These are phyloP conservation scores for Echinarachnius parma DNA, from an alignment of 53 echinoderm and acorn worm species.

Conservation along the genomic window DNA sequence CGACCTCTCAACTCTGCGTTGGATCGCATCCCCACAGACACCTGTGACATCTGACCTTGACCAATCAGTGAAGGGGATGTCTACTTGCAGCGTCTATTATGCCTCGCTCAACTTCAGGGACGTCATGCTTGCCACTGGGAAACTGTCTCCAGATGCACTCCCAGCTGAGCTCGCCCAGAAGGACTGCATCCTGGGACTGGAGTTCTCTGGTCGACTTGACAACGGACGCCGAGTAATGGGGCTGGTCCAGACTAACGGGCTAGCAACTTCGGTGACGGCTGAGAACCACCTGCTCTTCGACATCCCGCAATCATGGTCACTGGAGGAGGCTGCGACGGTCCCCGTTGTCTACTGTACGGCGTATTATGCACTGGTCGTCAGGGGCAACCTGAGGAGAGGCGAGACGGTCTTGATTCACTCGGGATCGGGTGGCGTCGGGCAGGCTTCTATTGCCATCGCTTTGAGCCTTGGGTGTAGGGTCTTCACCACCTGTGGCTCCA, in stretches of 20 bases:
- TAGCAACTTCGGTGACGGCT: slow-evolving; percentile 67
- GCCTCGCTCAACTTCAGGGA: slow-evolving; percentile 85
- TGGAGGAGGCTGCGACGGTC: slow-evolving; percentile 77
- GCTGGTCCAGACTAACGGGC: slow-evolving; percentile 67
- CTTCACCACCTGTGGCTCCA: slow-evolving; percentile 79
- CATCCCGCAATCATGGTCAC: slow-evolving; percentile 59
- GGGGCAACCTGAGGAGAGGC: slow-evolving; percentile 71
- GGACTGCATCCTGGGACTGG: slow-evolving; percentile 78
- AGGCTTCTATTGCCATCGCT: slow-evolving; percentile 78
- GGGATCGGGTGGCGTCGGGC: slow-evolving; percentile 81
- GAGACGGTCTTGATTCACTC: slow-evolving; percentile 82
- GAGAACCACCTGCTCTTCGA: slow-evolving; percentile 68
- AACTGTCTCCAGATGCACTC: slow-evolving; percentile 81
- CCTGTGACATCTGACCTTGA: slow-evolving; percentile 15
- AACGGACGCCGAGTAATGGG: slow-evolving; percentile 75
- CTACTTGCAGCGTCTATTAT: slow-evolving; percentile 62
- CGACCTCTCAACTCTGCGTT: slow-evolving; percentile 76
- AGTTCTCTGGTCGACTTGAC: slow-evolving; percentile 71
- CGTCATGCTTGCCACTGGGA: slow-evolving; percentile 87
- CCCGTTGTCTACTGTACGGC: slow-evolving; percentile 84
- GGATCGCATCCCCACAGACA: slow-evolving; percentile 73
- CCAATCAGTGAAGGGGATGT: slow-evolving; percentile 2
- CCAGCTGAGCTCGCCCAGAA: slow-evolving; percentile 71
- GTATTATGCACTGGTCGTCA: slow-evolving; percentile 73
- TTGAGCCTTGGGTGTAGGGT: slow-evolving; percentile 69